Conservation (phyloP, 2,797 vertebrate genomes). For the Cetoscarus ocellatus region DNA sequence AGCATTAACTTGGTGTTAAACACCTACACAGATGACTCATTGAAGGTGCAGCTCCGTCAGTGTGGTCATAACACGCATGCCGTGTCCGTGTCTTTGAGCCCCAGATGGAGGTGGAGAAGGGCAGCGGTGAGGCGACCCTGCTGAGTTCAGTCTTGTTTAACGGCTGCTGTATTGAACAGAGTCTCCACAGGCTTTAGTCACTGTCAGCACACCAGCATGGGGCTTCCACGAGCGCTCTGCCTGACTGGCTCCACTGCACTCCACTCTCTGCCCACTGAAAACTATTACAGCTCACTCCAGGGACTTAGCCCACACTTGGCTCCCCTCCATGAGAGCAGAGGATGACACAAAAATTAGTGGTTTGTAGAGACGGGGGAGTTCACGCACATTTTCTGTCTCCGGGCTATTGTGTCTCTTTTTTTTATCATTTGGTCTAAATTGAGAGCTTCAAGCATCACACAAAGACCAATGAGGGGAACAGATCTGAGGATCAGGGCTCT, state of each 20-base stretch:
- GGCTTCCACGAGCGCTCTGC: constrained; percentile 56
- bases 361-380: constrained; percentile 41
- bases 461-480: constrained; percentile 32
- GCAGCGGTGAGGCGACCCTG: constrained; percentile 67
- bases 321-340: constrained; percentile 55
- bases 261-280: constrained; percentile 69
- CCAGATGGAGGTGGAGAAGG: constrained; percentile 38
- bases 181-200: constrained; percentile 72
- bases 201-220: constrained; percentile 64
- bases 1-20: constrained; percentile 43
- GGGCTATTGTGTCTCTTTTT: constrained; percentile 46
- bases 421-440: constrained; percentile 57
- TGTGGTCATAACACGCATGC: constrained; percentile 35
- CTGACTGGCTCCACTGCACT: constrained; percentile 56
- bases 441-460: constrained; percentile 32
- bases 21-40: constrained; percentile 76
- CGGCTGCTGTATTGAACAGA: constrained; percentile 76
- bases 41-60: constrained; percentile 29
- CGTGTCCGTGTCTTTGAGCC: constrained; percentile 33
- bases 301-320: constrained; percentile 65
- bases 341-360: constrained; percentile 57
- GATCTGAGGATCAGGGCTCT: constrained; percentile 31
- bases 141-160: constrained; percentile 74
- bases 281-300: constrained; percentile 70
- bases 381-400: constrained; percentile 39